Percentiles rank a stretch among this genome's conserved stretches.
These are phyloP conservation scores for Aegotheles bennettii DNA, from an alignment of 2,113 vertebrate genomes.

Conservation along the genomic window DNA sequence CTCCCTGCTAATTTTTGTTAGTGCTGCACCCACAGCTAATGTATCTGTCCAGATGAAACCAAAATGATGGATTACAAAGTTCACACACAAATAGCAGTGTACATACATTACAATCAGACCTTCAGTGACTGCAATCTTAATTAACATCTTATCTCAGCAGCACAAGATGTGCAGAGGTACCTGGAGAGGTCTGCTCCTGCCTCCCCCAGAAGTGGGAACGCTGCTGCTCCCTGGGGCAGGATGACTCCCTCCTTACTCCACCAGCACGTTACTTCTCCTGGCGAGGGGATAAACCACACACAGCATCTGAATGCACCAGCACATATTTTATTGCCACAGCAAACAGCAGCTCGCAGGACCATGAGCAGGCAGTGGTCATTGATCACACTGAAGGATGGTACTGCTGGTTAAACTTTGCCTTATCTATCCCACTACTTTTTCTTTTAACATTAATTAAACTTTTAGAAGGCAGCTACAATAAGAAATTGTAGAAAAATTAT, in stretches of 20 bases:
- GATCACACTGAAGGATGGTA: not conserved
- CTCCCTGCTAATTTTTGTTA: not conserved
- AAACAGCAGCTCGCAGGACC: not conserved
- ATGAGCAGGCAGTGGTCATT: not conserved
- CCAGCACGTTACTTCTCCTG: accelerated
- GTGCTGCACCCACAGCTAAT: not conserved
- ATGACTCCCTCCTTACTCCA: not conserved
- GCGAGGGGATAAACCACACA: accelerated
- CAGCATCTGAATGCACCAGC: not conserved
- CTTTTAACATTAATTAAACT: slow-evolving; percentile 4
- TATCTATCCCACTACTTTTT: not conserved
- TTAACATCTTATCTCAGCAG: not conserved
- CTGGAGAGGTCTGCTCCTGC: not conserved
- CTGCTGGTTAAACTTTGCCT: not conserved
- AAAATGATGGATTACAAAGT: not conserved
- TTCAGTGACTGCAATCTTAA: not conserved
- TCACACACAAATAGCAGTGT: not conserved
- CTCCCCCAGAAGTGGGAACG: accelerated
- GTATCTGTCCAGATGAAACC: not conserved
- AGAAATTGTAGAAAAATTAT: slow-evolving; percentile 1
- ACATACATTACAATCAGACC: not conserved
- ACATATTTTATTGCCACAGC: not conserved
- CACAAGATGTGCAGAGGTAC: not conserved
- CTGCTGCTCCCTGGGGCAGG: not conserved
- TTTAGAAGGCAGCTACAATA: slow-evolving; percentile 14